Base-by-base conservation (phyloP, 30 jellyfish, hydroid and myxozoan genomes). In the Turritopsis rubra region DNA sequence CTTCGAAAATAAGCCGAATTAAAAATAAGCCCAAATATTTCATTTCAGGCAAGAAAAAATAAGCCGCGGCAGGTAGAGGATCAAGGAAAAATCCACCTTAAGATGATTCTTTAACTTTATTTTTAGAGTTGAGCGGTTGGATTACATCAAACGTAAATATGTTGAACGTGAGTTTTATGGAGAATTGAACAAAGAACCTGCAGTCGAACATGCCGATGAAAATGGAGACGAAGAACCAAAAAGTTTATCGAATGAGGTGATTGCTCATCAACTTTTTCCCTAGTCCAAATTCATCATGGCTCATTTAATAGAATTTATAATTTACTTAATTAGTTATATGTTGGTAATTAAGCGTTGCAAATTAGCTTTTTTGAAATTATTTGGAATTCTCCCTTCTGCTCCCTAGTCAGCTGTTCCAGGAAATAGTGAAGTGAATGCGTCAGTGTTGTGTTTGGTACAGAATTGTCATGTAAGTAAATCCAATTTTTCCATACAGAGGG, bases 101-200 rank as follows among this genome's bases (percentile, higher is more conserved):
- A 41, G 9, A 41, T 13, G 60, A 3, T 18, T 53, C 23, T 52
- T 26, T 21, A 31, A 18, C 26, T 80, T 84, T 41, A 9, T 27
- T 88, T 84, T 18, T 66, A 91, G 97, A 79, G 94, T 83, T 20
- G 97, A 87, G 21, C 79, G 97, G 79, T 91, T 82, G 24, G 77
- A 83, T 0, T 91, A 81, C 79, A 91, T 91, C 68, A 81, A 79
- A 18, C 85, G 84, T 19, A 91, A 91, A 65, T 91, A 91, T 54
- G 96, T 84, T 25, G 91, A 87, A 7, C 65, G 71, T 20, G 54
- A 18, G 23, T 84, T 73, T 79, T 81, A 31, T 1, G 90, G 41
- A 4, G 77, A 17, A 5, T 41, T 41, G 13, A 41, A 13, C 13
- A 41, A 41, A 68, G 77, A 68, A 68, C 31, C 77, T 68, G 16